A percentile compares a stretch with the other conserved stretches of the same genome.
Evolutionary conservation across 1,140 invertebrate species (phyloP).

Genomic region (Trissolcus basalis): DNA sequence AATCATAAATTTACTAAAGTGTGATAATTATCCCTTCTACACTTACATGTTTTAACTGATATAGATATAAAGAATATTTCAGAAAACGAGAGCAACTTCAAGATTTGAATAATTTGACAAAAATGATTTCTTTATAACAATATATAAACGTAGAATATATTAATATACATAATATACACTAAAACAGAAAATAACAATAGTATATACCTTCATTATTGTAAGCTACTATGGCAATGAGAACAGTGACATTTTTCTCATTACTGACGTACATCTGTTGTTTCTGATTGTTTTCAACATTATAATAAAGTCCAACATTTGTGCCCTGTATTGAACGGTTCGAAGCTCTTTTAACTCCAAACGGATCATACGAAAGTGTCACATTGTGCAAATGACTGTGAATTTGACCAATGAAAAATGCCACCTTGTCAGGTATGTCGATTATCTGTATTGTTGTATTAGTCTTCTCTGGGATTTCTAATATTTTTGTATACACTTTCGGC

Average conservation of each 20-base stretch:
- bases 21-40: too few species aligned
- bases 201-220: conserved; percentile 77
- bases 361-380: conserved; percentile 79
- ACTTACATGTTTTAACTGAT: too few species aligned
- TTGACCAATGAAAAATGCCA: conserved; percentile 82
- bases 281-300: conserved; percentile 54
- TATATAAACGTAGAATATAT: too few species aligned
- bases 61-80: too few species aligned
- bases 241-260: conserved; percentile 72
- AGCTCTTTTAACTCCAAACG: conserved; percentile 60
- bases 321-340: conserved; percentile 71
- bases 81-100: too few species aligned
- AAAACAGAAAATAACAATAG: neutral
- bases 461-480: conserved; percentile 43
- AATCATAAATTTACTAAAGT: too few species aligned
- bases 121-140: too few species aligned
- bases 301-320: conserved; percentile 80
- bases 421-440: conserved; percentile 70
- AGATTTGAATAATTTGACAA: too few species aligned
- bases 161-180: too few species aligned
- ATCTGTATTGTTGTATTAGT: conserved; percentile 73
- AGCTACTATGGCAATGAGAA: conserved; percentile 76
- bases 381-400: conserved; percentile 80
- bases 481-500: conserved; percentile 56
- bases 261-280: conserved; percentile 66